Evolutionary conservation across 2,888 invertebrate species (phyloP).

Genomic region (Onchidella celtica): DNA sequence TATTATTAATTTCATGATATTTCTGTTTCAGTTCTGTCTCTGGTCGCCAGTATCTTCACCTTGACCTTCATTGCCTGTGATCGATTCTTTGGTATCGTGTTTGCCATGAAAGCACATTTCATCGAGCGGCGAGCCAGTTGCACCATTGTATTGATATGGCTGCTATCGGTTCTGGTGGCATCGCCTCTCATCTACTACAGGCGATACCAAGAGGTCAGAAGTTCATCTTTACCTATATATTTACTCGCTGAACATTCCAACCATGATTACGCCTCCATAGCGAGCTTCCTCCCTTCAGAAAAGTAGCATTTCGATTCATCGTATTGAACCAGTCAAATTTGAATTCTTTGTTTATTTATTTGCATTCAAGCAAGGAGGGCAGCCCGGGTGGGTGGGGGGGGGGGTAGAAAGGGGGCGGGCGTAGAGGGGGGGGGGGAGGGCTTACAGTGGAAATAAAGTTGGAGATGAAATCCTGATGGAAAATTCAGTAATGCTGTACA

Average conservation of each 20-base stretch:
- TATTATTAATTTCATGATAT: slow-evolving; percentile 15
- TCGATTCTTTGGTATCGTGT: slow-evolving; percentile 89
- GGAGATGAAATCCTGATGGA: too few species aligned
- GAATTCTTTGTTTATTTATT: too few species aligned
- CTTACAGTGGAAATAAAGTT: background rate
- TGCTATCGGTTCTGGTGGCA: slow-evolving; percentile 84
- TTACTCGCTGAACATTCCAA: too few species aligned
- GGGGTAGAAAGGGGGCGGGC: slow-evolving; percentile 1
- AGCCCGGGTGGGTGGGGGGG: background rate
- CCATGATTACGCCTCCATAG: too few species aligned
- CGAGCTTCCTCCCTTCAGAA: too few species aligned
- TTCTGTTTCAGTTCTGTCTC: slow-evolving; percentile 83
- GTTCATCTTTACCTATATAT: background rate
- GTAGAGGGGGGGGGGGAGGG: slow-evolving; percentile 7
- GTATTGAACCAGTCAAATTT: background rate
- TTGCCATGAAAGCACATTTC: slow-evolving; percentile 87
- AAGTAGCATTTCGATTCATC: too few species aligned
- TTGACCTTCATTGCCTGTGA: slow-evolving; percentile 91
- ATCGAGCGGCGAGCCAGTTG: slow-evolving; percentile 85
- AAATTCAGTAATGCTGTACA: too few species aligned
- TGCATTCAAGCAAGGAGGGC: too few species aligned
- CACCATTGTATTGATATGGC: slow-evolving; percentile 86
- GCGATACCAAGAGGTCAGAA: slow-evolving; percentile 81
- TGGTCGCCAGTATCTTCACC: slow-evolving; percentile 89
- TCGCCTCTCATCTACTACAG: slow-evolving; percentile 80